phyloP scores from a whole-genome alignment of 1,140 invertebrate genomes.

The Hirudo medicinalis region DNA sequence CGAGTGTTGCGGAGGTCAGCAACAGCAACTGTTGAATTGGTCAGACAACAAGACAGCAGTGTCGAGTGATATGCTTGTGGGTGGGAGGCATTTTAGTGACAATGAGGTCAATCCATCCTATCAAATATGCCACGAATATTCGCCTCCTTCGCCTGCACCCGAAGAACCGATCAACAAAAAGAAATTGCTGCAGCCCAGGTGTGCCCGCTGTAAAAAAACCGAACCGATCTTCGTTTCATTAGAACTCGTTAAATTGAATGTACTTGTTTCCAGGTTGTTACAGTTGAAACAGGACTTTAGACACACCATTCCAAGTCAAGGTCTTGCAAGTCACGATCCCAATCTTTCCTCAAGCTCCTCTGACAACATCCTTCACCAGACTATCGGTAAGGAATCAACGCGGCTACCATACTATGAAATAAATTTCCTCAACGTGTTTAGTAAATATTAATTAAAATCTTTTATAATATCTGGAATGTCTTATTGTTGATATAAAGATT shows the following conservation, averaged over 20 bases:
- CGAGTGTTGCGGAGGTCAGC: conserved; percentile 25
- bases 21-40: conserved; percentile 2
- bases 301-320: no score
- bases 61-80: conserved; percentile 19
- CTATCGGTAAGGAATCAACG: no score
- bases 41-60: conserved; percentile 1
- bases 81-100: conserved; percentile 21
- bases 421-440: no score
- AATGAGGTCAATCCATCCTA: conserved; percentile 22
- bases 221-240: background rate
- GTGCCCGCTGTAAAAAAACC: background rate
- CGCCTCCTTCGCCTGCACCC: conserved; percentile 24
- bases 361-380: no score
- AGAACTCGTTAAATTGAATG: background rate
- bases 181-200: background rate
- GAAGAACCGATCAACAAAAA: conserved; percentile 31
- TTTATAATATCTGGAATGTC: no score
- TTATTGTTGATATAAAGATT: no score
- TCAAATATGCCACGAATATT: conserved; percentile 19
- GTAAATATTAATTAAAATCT: no score
- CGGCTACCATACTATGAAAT: no score
- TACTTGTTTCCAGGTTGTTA: no score
- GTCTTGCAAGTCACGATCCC: no score
- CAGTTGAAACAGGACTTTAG: no score
- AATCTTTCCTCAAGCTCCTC: no score